Evolutionary conservation across 2,888 invertebrate genomes (phyloP).

Genomic region (Bombylius discolor): DNA sequence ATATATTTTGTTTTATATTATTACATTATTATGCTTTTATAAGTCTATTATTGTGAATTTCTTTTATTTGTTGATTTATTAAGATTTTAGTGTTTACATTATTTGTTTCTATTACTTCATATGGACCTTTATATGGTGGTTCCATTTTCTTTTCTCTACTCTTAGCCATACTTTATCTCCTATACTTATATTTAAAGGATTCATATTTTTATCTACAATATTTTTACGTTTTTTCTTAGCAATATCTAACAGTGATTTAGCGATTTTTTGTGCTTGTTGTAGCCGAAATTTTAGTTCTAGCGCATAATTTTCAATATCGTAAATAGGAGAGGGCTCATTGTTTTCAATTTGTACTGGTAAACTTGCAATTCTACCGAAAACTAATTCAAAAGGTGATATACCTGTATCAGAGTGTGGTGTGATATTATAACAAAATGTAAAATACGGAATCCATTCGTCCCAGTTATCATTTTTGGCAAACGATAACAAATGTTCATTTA

Average conservation of each 20-base stretch:
- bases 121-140: background rate
- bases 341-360: background rate
- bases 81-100: background rate
- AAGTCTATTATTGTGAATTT: background rate
- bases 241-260: background rate
- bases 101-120: background rate
- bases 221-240: background rate
- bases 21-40: background rate
- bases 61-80: background rate
- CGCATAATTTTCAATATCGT: background rate
- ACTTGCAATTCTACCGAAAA: background rate
- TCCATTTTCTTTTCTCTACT: background rate
- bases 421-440: conserved; percentile 10
- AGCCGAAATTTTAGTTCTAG: no score
- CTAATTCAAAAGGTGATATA: background rate
- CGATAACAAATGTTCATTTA: conserved; percentile 14
- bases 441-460: conserved; percentile 11
- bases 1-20: no score
- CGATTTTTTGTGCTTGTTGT: background rate
- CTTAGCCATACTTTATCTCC: background rate
- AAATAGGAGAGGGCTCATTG: no score
- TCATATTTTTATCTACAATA: background rate
- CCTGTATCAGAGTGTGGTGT: background rate
- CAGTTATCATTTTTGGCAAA: conserved; percentile 11
- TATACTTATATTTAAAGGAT: background rate